Percentiles rank a stretch among this genome's conserved stretches.
These are phyloP conservation scores for Hirundichthys speculiger DNA, from an alignment of 2,113 vertebrate species.

Conservation along the genomic window DNA sequence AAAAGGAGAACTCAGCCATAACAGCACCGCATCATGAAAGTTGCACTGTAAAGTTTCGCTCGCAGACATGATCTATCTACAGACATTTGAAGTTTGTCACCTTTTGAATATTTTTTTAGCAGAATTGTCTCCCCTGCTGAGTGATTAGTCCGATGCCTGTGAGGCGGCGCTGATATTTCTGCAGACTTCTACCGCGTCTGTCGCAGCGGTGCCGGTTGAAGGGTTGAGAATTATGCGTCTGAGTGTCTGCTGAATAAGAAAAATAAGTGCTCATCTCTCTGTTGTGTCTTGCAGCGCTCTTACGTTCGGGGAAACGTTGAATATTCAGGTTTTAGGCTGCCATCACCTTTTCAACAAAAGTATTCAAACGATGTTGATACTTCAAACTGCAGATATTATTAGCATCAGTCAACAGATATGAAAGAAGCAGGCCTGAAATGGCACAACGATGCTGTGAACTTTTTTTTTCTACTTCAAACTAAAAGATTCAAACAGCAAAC, in stretches of 20 bases:
- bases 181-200: constrained; percentile 44
- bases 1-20: not conserved
- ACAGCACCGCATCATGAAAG: not conserved
- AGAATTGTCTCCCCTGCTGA: constrained; percentile 43
- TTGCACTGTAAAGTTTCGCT: constrained; percentile 4
- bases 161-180: constrained; percentile 45
- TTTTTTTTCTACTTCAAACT: constrained; percentile 11
- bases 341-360: constrained; percentile 13
- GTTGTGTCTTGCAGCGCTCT: constrained; percentile 16
- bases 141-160: constrained; percentile 48
- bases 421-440: constrained; percentile 14
- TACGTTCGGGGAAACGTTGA: constrained; percentile 13
- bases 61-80: constrained; percentile 27
- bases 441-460: constrained; percentile 7
- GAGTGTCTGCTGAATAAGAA: constrained; percentile 20
- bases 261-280: constrained; percentile 11
- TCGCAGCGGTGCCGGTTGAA: constrained; percentile 18
- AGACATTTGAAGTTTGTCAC: constrained; percentile 19
- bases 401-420: constrained; percentile 27
- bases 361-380: constrained; percentile 3
- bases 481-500: not conserved
- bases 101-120: constrained; percentile 35
- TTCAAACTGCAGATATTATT: constrained; percentile 45
- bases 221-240: constrained; percentile 26
- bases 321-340: constrained; percentile 42